Base-by-base conservation (phyloP, 2,797 vertebrate species). In the Apogon hyalosoma region DNA sequence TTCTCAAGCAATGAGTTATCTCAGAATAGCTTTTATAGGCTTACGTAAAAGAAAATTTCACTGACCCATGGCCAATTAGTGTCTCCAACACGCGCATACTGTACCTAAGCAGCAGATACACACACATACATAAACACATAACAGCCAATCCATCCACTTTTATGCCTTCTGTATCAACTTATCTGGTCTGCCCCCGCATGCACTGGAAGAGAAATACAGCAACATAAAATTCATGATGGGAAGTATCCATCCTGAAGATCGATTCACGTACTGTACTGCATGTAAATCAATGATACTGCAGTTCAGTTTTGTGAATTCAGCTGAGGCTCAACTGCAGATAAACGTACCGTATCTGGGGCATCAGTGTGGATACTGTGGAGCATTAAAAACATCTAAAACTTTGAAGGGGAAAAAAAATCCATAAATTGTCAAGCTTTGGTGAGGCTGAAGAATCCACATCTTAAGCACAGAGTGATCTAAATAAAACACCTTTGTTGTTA, bases 61-160 rank as follows among this genome's bases (percentile, higher is more conserved):
- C 57, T 84, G 87, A 84, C 76, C 87, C 86, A 62, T 79, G 69
- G 6, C 62, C 77, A 75, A 75, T 88, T 85, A 86, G 64, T 53
- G 21, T 66, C 68, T 73, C 60, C 43, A 41, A 10, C 33, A 54
- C 45, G 40, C 4, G 10, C 64, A 55, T 41, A 39, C 36, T 11
- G 49, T 15, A 74, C 19, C 41, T 57, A 46, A 51, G 28, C 68
- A 50, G 11, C 0, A 49, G 57, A 33, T 51, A 76, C 43, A 24
- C 12, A 41, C 28, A 78, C 33, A 36, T 51, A 43, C 40, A 42
- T 48, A 55, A 64, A 47, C 15, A 24, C 42, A 15, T 56, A 16
- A 43, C 46, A 56, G 21, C 61, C 40, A 43, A 43, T 60, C 41
- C 55, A 39, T 45, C 16, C 43, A 15, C 31, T 41, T 36, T 31